Base-by-base conservation (phyloP, 2,113 vertebrate species). In the Aramus guarauna region DNA sequence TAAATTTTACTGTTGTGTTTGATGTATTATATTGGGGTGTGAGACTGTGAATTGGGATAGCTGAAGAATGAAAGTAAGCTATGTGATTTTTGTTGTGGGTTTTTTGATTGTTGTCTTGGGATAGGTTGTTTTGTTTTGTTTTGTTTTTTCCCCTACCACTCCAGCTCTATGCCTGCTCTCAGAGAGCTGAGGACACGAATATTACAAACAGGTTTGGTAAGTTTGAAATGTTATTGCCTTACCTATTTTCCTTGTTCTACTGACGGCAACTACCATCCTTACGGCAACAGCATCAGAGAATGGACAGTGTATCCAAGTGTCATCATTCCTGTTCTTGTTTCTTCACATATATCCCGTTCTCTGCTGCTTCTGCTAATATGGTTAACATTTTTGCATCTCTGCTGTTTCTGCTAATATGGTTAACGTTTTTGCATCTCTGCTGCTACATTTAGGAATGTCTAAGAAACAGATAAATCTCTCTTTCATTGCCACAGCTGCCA, bases 61-160 rank as follows among this genome's bases (percentile, higher is more conserved):
- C 21, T 79, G 23, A 76, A 79, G 30, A 90, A 30, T 8, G 4
- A 15, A 82, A 64, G 2, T 32, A 62, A 74, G 18, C 7, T 3
- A 22, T n/a, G 43, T 43, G 14, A 15, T 13, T 43, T 26, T 55
- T 62, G 30, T 34, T 7, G 5, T 22, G 9, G 1, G 0, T 37
- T 27, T 8, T 50, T 27, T 36, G 22, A 4, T n/a, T 78, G 11
- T 34, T 43, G 3, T 48, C 23, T 47, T 72, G n/a, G 26, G 15
- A 9, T 43, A 74, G 39, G 2, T 80, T 75, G 34, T 13, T 9
- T 18, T 15, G n/a, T 20, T 26, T 29, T 26, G 7, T 3, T 9
- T 21, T n/a, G 39, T 60, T 37, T 27, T 37, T n/a, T 29, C 5
- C 15, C 15, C 30, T 52, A 6, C 7, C 2, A 5, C 11, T 55